Base-by-base conservation (phyloP, 2,888 invertebrate species). In the Choristoneura rosaceana region DNA sequence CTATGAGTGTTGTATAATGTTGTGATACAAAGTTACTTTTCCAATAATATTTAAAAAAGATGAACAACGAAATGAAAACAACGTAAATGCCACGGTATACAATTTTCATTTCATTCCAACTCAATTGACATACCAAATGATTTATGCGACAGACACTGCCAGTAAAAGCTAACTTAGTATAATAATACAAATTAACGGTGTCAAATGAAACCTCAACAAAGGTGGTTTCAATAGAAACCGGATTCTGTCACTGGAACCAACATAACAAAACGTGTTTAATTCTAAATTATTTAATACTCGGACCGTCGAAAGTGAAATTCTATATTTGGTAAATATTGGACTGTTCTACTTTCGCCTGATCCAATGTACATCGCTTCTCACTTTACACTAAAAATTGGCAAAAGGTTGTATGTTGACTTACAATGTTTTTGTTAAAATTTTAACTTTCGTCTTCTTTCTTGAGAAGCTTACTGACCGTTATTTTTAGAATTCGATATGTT, bases 281-380 rank as follows among this genome's bases (percentile, higher is more conserved):
- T 61, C 66, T 71, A 65, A 70, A 33, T 70, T 65, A 71, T 71
- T 71, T 34, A 71, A 71, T 70, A 64, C 38, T 4, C 38, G 38
- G 5, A 38, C 63, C 25, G 45, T 45, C 33, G 61, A 71, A 66
- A 66, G 61, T 45, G 43, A 70, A 43, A 52, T n/a, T 41, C 65
- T 52, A 17, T 60, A 70, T 65, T 60, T 34, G 60, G 60, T 17
- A 60, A 70, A 50, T 60, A n/a, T 55, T 71, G 66, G 60, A 43
- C 60, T 60, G 50, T 66, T 33, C 60, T 41, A 66, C 70, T 70
- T 65, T 70, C 70, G 38, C 59, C 41, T 25, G 65, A 65, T 52
- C 15, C 60, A 14, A 52, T 61, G 41, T 17, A 61, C 14, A 45
- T 41, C 43, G 58, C 34, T 63, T 58, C 34, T 15, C 63, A 64